phyloP scores from a whole-genome alignment of 1,140 invertebrate genomes.

The Rhyacophila brunnea region DNA sequence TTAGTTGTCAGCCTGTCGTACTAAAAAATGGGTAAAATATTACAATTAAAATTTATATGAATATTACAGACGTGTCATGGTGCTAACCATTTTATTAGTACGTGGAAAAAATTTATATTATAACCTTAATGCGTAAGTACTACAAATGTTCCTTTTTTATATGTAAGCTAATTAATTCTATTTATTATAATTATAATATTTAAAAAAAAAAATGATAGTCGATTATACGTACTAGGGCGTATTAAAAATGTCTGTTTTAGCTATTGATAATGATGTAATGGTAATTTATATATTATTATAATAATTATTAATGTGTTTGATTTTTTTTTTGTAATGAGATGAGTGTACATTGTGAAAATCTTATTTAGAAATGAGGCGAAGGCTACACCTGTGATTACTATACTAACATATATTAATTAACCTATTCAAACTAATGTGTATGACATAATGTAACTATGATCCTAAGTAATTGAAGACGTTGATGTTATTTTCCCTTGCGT shows the following conservation, averaged over 20 bases:
- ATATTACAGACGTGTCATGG: constrained; percentile 35
- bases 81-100: constrained; percentile 37
- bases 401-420: constrained; percentile 27
- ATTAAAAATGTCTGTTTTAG: constrained; percentile 35
- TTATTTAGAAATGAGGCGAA: constrained; percentile 25
- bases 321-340: constrained; percentile 12
- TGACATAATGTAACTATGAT: constrained; percentile 13
- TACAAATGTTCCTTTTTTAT: constrained; percentile 37
- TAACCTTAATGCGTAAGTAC: constrained; percentile 29
- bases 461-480: background rate
- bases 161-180: constrained; percentile 35
- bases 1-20: constrained; percentile 16
- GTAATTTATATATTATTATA: constrained; percentile 2
- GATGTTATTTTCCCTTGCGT: background rate
- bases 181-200: constrained; percentile 12
- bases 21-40: constrained; percentile 37
- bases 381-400: constrained; percentile 37
- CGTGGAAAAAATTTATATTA: constrained; percentile 34
- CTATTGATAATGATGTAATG: constrained; percentile 24
- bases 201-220: constrained; percentile 20
- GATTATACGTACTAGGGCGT: constrained; percentile 35
- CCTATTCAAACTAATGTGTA: constrained; percentile 11
- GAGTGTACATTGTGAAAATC: constrained; percentile 22
- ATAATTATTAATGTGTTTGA: constrained; percentile 11
- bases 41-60: constrained; percentile 37